Evolutionary conservation across 2,113 vertebrate genomes (phyloP), one percentile per base, ranked within the genome.

Genomic region (Rhea pennata): DNA sequence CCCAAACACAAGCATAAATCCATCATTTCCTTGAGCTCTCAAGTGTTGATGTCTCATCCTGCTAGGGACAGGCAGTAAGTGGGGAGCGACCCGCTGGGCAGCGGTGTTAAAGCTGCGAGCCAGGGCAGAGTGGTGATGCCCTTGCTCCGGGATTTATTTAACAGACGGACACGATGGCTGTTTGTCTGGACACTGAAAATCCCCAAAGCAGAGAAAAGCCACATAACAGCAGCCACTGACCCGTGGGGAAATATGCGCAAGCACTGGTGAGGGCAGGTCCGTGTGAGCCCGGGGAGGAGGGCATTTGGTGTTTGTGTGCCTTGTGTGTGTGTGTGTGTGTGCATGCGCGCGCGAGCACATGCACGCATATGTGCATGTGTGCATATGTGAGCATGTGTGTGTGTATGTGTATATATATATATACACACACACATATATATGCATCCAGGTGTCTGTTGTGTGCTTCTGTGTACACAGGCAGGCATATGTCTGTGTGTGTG

Each of bases 271-370:
- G 75, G 48, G 70, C 62, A 42, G 39, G 21, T 51, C 40, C 36
- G 26, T 36, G 75, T 0, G 54, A 42, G 87, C 17, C 69, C 5
- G 27, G 42, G 48, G 36, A 9, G 54, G 46, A 23, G 53, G n/a
- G 22, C 2, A 3, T 2, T 3, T 17, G 0, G 27, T 39, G 29
- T 17, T 33, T 3, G 2, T 33, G 50, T 40, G 76, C 29, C 79
- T 8, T 0, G 24, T 0, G 12, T 1, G 9, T 3, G 42, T 15
- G 21, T 1, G 40, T 36, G 20, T 36, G 59, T n/a, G 59, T 61
- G 31, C 12, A n/a, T n/a, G 36, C 36, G 36, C 36, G 36, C 36
- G 36, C 36, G 6, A 6, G 6, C 36, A 36, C 36, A 36, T 36
- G 36, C 36, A 36, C 36, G 54, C 44, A 24, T 23, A 24, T 17